Evolutionary conservation across 35 echinoderm and acorn worm species (phyloP).

Genomic region (Ophioderma brevispina): DNA sequence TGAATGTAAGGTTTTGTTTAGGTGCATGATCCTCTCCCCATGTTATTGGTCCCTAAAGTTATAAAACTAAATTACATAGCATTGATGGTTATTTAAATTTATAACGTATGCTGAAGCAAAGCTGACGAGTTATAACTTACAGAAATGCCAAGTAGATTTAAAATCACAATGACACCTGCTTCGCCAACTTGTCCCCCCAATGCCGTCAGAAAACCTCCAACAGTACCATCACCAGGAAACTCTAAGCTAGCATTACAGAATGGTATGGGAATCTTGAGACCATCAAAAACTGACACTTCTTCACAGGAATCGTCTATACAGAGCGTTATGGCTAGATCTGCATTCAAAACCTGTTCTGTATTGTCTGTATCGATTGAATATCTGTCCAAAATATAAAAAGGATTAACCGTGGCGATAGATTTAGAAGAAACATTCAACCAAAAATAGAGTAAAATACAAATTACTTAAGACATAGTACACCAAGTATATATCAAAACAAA

Average conservation of each 20-base stretch:
- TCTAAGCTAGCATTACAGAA: neutral
- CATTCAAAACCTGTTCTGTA: neutral
- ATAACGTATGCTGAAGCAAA: no score
- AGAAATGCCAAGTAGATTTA: slow-evolving; percentile 4
- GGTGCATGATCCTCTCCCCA: no score
- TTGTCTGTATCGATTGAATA: neutral
- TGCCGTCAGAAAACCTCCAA: neutral
- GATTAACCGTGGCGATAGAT: no score
- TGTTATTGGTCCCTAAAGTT: no score
- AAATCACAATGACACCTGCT: neutral
- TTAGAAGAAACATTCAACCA: no score
- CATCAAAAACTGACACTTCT: neutral
- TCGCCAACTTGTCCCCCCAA: neutral
- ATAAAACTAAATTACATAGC: no score
- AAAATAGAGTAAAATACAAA: no score
- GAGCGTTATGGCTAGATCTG: neutral
- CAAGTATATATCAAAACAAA: no score
- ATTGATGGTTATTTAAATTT: no score
- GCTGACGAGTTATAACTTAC: no score
- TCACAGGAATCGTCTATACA: slow-evolving; percentile 6
- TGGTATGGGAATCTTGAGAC: neutral
- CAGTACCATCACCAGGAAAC: slow-evolving; percentile 3
- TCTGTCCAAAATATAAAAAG: neutral
- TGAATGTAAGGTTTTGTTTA: no score
- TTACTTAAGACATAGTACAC: no score